Percentiles rank a stretch among this genome's conserved stretches.
phyloP scores from a whole-genome alignment of 1,140 invertebrate species.

The Sinonovacula constricta region DNA sequence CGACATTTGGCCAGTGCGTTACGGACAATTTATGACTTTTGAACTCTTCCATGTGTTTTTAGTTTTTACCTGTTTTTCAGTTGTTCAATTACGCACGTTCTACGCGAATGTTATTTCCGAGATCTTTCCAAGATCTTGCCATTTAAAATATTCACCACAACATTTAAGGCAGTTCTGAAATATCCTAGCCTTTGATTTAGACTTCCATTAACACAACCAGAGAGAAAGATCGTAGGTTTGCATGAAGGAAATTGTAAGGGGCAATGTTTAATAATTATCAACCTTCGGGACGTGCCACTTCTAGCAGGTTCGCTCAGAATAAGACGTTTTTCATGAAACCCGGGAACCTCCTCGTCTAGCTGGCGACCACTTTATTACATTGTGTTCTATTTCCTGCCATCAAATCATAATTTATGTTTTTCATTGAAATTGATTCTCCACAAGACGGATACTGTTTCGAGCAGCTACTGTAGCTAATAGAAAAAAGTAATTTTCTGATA shows the following conservation, averaged over 20 bases:
- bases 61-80: no score
- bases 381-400: slow-evolving; percentile 43
- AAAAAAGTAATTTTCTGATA: slow-evolving; percentile 50
- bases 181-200: no score
- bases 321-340: slow-evolving; percentile 10
- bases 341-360: slow-evolving; percentile 40
- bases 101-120: no score
- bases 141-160: no score
- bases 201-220: no score
- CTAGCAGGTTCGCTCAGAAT: slow-evolving; percentile 16
- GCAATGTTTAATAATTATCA: slow-evolving; percentile 48
- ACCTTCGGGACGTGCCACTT: slow-evolving; percentile 10
- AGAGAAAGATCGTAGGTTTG: no score
- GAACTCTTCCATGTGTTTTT: no score
- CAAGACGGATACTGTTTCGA: slow-evolving; percentile 29
- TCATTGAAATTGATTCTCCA: slow-evolving; percentile 40
- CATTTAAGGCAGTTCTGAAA: no score
- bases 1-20: no score
- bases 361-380: slow-evolving; percentile 38
- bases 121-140: no score
- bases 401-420: slow-evolving; percentile 51
- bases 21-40: no score
- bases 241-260: slow-evolving; percentile 44
- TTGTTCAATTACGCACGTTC: no score
- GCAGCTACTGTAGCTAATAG: slow-evolving; percentile 43